Conservation (phyloP, 64 coral and sea anemone species). For the Stichodactyla helianthus region DNA sequence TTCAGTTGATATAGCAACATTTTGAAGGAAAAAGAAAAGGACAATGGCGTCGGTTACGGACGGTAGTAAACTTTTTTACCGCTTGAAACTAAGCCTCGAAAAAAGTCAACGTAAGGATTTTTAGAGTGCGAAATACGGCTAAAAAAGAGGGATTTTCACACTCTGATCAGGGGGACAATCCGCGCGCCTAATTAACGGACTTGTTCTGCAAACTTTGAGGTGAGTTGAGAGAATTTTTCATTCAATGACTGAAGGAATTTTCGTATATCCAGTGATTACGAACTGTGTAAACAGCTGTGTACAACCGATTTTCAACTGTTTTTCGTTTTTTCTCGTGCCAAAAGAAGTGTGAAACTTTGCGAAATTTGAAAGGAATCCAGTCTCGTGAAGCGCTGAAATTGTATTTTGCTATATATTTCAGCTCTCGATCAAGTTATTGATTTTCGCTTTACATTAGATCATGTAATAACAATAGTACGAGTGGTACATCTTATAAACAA, state of each 20-base stretch:
- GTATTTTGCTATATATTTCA: slow-evolving; percentile 9
- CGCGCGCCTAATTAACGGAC: not conserved
- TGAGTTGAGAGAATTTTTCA: slow-evolving; percentile 58
- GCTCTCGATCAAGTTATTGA: slow-evolving; percentile 8
- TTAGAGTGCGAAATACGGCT: not conserved
- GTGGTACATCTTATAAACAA: slow-evolving; percentile 17
- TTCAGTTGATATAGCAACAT: slow-evolving; percentile 73
- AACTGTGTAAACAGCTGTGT: slow-evolving; percentile 10
- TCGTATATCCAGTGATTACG: not conserved
- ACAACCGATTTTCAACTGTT: not conserved
- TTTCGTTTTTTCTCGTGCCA: not conserved
- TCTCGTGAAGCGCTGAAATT: not conserved
- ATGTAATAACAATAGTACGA: slow-evolving; percentile 15
- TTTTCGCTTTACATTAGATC: slow-evolving; percentile 21
- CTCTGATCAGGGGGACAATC: not conserved
- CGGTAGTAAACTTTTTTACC: slow-evolving; percentile 60
- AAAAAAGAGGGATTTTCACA: not conserved
- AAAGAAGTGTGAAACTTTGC: not conserved
- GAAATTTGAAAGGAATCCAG: not conserved
- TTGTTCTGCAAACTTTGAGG: slow-evolving; percentile 17
- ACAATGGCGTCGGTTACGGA: slow-evolving; percentile 66
- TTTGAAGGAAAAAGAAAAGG: slow-evolving; percentile 52
- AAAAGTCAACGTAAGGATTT: not conserved
- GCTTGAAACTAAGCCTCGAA: not conserved
- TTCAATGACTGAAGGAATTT: slow-evolving; percentile 48